These are phyloP conservation scores for Drosophila birchii DNA, from an alignment of 2,888 invertebrate species.

Conservation along the genomic window DNA sequence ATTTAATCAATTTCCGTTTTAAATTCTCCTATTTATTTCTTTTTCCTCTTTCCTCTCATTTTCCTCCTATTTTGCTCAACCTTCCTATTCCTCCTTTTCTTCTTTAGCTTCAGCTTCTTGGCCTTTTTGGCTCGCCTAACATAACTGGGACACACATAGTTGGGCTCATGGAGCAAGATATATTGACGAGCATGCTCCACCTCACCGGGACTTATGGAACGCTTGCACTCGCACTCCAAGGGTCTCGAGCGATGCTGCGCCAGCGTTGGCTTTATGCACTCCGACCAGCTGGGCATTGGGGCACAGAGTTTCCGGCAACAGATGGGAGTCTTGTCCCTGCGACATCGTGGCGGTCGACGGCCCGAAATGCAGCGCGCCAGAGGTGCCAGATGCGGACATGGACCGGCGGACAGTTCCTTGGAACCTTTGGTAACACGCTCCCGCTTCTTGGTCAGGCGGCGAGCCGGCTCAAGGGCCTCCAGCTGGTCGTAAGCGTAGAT, in stretches of 20 bases:
- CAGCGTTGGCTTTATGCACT: constrained; percentile 29
- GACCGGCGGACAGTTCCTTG: neutral
- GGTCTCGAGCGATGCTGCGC: constrained; percentile 5
- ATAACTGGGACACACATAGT: constrained; percentile 16
- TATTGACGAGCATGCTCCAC: constrained; percentile 16
- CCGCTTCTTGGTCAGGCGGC: constrained; percentile 7
- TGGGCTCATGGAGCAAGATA: neutral
- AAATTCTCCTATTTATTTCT: neutral
- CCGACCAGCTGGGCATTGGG: constrained; percentile 37
- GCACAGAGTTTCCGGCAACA: constrained; percentile 34
- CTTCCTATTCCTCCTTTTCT: neutral
- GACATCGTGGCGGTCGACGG: constrained; percentile 28
- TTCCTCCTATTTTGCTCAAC: neutral
- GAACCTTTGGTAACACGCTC: neutral
- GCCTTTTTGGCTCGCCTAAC: neutral
- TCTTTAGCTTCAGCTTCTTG: neutral
- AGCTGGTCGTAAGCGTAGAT: constrained; percentile 49
- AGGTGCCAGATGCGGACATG: constrained; percentile 25
- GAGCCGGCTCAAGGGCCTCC: constrained; percentile 41
- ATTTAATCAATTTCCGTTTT: too few species aligned
- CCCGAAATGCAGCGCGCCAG: constrained; percentile 17
- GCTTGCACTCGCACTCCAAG: constrained; percentile 28
- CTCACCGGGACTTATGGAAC: constrained; percentile 17
- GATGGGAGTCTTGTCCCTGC: constrained; percentile 12
- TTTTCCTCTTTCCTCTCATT: neutral